Evolutionary conservation across 2,797 vertebrate genomes (phyloP), one percentile per base, ranked within the genome.

Genomic region (Megaceryle alcyon): DNA sequence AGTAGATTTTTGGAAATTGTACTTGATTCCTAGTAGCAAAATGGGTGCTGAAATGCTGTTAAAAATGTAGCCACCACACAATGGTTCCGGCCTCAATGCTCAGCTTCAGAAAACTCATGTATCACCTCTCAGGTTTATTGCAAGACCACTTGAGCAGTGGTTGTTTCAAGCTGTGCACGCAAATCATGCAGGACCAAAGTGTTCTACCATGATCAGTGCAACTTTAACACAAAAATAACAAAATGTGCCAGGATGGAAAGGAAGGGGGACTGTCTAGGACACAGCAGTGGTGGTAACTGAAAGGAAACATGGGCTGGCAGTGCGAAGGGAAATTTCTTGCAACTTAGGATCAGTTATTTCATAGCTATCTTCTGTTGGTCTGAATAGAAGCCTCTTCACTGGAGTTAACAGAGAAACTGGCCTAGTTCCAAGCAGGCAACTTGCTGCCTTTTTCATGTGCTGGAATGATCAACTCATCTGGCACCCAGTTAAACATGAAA

Each of bases 161-260:
- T 56, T 84, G 16, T 29, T 66, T 85, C 39, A 41, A 4, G 9
- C 11, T 25, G 22, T 44, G 53, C n/a, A 29, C 9, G 11, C 20
- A 61, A 31, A 44, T 25, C 26, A 12, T 6, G 13, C 25, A 31
- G 25, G n/a, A 19, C n/a, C 2, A 2, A 29, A 56, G 37, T 25
- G 23, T 46, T 48, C 7, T 20, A 23, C 8, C 9, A 3, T 0
- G 3, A 6, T 15, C 1, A 1, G 16, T 87, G 51, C 33, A 65
- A 44, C 23, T 56, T 11, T 37, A 49, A 31, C 22, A n/a, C 21
- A 5, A 72, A 72, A 49, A 57, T n/a, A 59, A 23, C 17, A 35
- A 82, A 64, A 41, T 10, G 20, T 1, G 0, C 11, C 37, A 49
- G 23, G 20, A 37, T 25, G 21, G 69, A 53, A 41, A 73, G 28